Percentiles rank a stretch among this genome's conserved stretches.
Conservation (phyloP, 2,113 vertebrate species). For the Salvelinus sp. region DNA sequence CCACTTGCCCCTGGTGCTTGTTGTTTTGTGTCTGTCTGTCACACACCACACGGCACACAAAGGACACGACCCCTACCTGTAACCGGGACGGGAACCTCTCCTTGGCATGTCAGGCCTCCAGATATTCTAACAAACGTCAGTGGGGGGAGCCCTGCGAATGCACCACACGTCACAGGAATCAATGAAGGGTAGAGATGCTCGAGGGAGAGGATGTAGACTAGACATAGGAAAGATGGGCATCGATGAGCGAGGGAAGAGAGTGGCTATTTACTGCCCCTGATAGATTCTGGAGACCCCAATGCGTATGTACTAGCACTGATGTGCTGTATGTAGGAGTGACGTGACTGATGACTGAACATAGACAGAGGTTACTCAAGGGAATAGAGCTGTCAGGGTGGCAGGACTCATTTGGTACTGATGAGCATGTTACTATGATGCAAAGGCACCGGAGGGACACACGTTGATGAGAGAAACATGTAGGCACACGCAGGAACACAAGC, state of each 20-base stretch:
- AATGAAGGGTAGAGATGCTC: slow-evolving; percentile 25
- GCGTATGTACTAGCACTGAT: too few relatives aligned
- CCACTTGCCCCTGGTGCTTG: background rate
- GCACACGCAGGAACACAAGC: background rate
- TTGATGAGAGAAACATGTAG: slow-evolving; percentile 15
- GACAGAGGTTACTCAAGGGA: too few relatives aligned
- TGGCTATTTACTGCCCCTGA: slow-evolving; percentile 27
- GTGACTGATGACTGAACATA: too few relatives aligned
- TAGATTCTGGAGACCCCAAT: background rate
- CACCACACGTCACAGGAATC: background rate
- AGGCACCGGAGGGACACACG: slow-evolving; percentile 4
- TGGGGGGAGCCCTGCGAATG: background rate
- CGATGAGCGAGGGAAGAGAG: slow-evolving; percentile 1
- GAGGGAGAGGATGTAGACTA: background rate
- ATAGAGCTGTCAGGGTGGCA: too few relatives aligned
- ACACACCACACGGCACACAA: background rate
- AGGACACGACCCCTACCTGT: background rate
- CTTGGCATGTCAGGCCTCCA: slow-evolving; percentile 5
- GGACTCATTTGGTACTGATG: background rate
- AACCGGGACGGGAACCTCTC: background rate
- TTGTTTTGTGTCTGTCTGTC: background rate
- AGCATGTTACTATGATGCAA: slow-evolving; percentile 8
- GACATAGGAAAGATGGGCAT: background rate
- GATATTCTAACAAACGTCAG: background rate
- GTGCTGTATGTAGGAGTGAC: too few relatives aligned